A percentile compares a stretch with the other conserved stretches of the same genome.
phyloP scores from a whole-genome alignment of 2,888 invertebrate species.

The Epistrophe eligans region DNA sequence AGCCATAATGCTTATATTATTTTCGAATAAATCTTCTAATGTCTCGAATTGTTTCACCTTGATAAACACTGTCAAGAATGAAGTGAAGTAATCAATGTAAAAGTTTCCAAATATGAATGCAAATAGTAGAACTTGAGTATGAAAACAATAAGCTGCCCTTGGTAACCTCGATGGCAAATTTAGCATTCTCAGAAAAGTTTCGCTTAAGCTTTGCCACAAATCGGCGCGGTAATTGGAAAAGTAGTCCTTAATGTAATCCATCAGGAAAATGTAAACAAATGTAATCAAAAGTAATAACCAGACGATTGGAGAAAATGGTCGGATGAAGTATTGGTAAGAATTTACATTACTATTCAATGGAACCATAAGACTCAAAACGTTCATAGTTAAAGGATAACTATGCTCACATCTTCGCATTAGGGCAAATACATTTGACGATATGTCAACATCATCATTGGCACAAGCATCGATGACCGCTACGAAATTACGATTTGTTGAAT shows the following conservation, averaged over 20 bases:
- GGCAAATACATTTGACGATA: slow-evolving; percentile 8
- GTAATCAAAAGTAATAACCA: slow-evolving; percentile 9
- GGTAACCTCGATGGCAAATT: not conserved
- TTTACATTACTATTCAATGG: slow-evolving; percentile 11
- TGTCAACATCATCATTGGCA: slow-evolving; percentile 3
- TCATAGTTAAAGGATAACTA: slow-evolving; percentile 28
- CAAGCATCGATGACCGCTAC: not conserved
- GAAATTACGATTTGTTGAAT: not conserved
- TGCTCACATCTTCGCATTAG: not conserved
- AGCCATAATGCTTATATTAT: slow-evolving; percentile 27
- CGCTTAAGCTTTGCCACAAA: slow-evolving; percentile 23
- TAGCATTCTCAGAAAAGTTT: slow-evolving; percentile 26
- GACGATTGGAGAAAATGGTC: slow-evolving; percentile 2
- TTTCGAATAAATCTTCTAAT: slow-evolving; percentile 24
- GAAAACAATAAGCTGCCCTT: slow-evolving; percentile 31
- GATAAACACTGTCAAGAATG: slow-evolving; percentile 46
- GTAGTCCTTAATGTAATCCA: slow-evolving; percentile 21
- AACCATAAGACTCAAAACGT: not conserved
- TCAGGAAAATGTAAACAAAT: not conserved
- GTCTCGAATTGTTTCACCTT: slow-evolving; percentile 35
- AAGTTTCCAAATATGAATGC: slow-evolving; percentile 40
- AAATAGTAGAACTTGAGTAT: slow-evolving; percentile 37
- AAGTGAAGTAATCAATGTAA: slow-evolving; percentile 36
- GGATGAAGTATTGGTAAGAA: slow-evolving; percentile 36
- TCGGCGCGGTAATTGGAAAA: not conserved